Evolutionary conservation across 2,888 invertebrate species (phyloP).

Genomic region (Saturnia japonica): DNA sequence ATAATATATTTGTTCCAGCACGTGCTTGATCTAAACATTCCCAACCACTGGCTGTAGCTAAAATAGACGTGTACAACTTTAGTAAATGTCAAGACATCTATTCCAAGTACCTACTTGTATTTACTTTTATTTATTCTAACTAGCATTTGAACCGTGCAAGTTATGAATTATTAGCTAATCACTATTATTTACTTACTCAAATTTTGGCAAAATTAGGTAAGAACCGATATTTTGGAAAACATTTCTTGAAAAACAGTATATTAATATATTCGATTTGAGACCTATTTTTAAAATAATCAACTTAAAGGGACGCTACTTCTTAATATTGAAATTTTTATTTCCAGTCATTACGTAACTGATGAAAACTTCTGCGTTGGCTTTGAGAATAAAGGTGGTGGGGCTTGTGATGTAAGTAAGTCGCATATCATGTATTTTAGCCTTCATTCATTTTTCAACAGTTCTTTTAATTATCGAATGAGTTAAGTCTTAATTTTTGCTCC

Average conservation of each 20-base stretch:
- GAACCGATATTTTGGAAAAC: too few species aligned
- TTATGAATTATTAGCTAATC: neutral
- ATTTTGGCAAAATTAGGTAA: too few species aligned
- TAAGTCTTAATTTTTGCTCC: neutral
- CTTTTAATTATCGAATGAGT: neutral
- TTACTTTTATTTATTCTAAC: neutral
- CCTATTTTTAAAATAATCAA: too few species aligned
- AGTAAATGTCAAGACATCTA: constrained; percentile 43
- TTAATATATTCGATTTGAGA: too few species aligned
- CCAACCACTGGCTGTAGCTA: constrained; percentile 30
- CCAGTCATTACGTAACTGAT: constrained; percentile 43
- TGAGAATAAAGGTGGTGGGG: constrained; percentile 38
- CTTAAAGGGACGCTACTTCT: too few species aligned
- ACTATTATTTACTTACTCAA: too few species aligned
- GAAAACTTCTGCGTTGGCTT: constrained; percentile 51
- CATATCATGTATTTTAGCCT: neutral
- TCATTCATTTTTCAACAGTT: neutral
- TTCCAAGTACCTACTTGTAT: constrained; percentile 39
- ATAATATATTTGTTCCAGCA: constrained; percentile 11
- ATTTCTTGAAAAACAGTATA: too few species aligned
- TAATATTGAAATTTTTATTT: too few species aligned
- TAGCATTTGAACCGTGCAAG: neutral
- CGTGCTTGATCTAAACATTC: constrained; percentile 5
- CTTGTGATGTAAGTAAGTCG: constrained; percentile 46
- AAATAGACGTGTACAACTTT: constrained; percentile 37